Evolutionary conservation across 2,797 vertebrate species (phyloP).

Genomic region (Lacerta viridis): DNA sequence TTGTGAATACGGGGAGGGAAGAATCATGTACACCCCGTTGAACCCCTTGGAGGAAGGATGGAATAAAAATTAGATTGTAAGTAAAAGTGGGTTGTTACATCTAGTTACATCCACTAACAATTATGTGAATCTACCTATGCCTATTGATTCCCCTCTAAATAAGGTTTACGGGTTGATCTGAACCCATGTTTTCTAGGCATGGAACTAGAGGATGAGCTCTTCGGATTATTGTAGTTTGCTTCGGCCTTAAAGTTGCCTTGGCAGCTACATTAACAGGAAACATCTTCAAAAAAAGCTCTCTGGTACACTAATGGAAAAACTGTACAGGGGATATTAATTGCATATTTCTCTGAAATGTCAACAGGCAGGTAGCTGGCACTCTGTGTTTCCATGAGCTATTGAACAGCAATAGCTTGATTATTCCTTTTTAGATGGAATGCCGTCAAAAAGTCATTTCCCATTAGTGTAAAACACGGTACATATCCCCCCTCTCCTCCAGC

Average conservation of each 20-base stretch:
- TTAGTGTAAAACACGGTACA: neutral
- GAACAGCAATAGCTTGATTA: neutral
- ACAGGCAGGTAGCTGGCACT: neutral
- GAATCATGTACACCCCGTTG: too few species aligned
- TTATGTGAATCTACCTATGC: neutral
- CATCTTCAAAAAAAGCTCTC: constrained; percentile 18
- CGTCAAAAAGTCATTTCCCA: constrained; percentile 46
- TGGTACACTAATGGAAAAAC: neutral
- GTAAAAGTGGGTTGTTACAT: neutral
- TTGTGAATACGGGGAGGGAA: neutral
- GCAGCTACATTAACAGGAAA: constrained; percentile 14
- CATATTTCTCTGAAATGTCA: neutral
- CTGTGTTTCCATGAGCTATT: constrained; percentile 1
- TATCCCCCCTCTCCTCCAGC: constrained; percentile 5
- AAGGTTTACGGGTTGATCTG: neutral
- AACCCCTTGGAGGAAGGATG: neutral
- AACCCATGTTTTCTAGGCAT: too few species aligned
- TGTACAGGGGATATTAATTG: constrained; percentile 16
- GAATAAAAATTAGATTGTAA: neutral
- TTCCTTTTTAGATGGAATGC: constrained; percentile 19
- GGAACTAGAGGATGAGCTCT: neutral
- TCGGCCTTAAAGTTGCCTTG: neutral
- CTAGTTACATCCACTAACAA: neutral
- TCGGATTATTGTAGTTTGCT: constrained; percentile 12
- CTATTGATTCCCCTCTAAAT: neutral